Evolutionary conservation across 2,888 invertebrate species (phyloP), one percentile per base, ranked within the genome.

Genomic region (Heliconius ismenius): DNA sequence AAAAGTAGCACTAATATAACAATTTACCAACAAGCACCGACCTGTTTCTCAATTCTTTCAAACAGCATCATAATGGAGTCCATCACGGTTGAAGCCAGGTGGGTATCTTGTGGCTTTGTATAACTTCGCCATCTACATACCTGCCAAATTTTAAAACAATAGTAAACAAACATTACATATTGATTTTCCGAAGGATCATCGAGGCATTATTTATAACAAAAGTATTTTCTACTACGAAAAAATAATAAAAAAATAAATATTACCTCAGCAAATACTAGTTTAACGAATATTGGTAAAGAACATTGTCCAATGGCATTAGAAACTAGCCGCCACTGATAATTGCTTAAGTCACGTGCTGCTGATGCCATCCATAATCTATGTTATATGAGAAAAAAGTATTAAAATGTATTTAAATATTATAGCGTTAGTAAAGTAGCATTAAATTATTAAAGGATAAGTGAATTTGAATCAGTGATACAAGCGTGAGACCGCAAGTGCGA

Each of bases 81-180:
- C 97, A 98, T 98, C 0, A 99, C 98, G 1, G 98, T 98, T 26
- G 97, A 98, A 0, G 98, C 98, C 39, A 99, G 93, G 84, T 98
- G 97, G 0, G 98, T 99, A 83, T 98, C 98, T 81, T 97, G 97
- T 0, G 98, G 97, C 84, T 98, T 97, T 0, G 98, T 98, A 89
- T 99, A 99, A 82, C 99, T 99, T 75, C 98, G 95, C 99, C 99
- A 99, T 81, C 98, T 95, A 87, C 98, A 98, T 39, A 99, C 98
- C 93, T 93, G 78, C 3, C 39, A 11, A 10, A 1, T 32, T 58
- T 60, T 60, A 60, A 24, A n/a, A 58, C 7, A n/a, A 10, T 58
- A 58, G 3, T 10, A 60, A 60, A 24, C 4, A 60, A 32, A 9
- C 32, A 32, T n/a, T 60, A 3, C 7, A 7, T 32, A 32, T 7